Percentiles rank a stretch among this genome's conserved stretches.
Evolutionary conservation across 2,888 invertebrate species (phyloP).

Genomic region (Pristionchus exspectatus): DNA sequence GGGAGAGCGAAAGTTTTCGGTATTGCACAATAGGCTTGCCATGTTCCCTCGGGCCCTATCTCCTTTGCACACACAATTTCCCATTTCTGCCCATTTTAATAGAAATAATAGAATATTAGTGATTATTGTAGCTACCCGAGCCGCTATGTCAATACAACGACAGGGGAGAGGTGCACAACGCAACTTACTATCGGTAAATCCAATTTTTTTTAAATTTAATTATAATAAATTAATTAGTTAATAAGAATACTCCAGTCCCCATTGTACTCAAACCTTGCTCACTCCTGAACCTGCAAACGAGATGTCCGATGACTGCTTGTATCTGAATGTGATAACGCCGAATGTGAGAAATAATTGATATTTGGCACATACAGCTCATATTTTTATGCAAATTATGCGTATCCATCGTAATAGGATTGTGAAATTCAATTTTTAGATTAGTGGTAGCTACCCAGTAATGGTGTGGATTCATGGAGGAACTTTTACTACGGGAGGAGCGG

Average conservation of each 20-base stretch:
- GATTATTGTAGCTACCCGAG: neutral
- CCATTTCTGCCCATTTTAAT: too few relatives aligned
- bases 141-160: constrained; percentile 3
- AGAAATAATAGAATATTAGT: too few relatives aligned
- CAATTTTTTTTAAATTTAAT: neutral
- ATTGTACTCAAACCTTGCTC: neutral
- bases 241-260: neutral
- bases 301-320: constrained; percentile 9
- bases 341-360: neutral
- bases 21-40: neutral
- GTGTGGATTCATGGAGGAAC: constrained; percentile 46
- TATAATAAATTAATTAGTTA: neutral
- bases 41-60: too few relatives aligned
- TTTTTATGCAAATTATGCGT: too few relatives aligned
- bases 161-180: neutral
- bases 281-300: neutral
- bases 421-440: neutral
- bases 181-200: neutral
- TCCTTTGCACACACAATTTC: too few relatives aligned
- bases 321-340: constrained; percentile 20
- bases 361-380: too few relatives aligned
- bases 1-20: neutral
- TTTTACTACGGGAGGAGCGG: constrained; percentile 26
- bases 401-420: too few relatives aligned
- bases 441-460: constrained; percentile 8